phyloP scores from a whole-genome alignment of 2,888 invertebrate species.

The Stomorhina lunata region DNA sequence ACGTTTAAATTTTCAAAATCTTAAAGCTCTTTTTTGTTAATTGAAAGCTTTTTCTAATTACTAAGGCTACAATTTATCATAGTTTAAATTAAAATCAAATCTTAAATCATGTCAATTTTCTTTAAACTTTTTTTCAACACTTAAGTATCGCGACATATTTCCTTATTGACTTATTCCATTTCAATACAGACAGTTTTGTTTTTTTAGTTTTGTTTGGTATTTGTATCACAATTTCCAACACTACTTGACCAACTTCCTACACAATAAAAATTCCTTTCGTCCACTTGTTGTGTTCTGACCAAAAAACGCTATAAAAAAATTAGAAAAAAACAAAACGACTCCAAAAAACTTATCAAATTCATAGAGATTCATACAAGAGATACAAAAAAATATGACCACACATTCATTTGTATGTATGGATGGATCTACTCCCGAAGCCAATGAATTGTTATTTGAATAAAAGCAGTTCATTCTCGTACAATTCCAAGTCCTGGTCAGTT shows the following conservation, averaged over 20 bases:
- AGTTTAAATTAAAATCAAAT: too few relatives aligned
- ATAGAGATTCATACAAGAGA: slow-evolving; percentile 19
- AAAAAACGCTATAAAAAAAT: background rate
- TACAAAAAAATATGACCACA: background rate
- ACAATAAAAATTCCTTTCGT: slow-evolving; percentile 52
- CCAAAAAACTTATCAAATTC: slow-evolving; percentile 34
- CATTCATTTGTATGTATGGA: too few relatives aligned
- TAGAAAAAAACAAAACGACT: background rate
- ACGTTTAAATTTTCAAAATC: too few relatives aligned
- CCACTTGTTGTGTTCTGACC: slow-evolving; percentile 39
- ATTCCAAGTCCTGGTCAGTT: background rate
- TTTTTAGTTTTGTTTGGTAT: slow-evolving; percentile 5
- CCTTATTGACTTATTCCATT: too few relatives aligned
- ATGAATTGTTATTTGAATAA: background rate
- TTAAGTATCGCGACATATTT: too few relatives aligned
- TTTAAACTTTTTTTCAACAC: background rate
- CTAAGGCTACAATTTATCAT: too few relatives aligned
- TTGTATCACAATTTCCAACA: background rate
- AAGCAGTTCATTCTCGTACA: background rate
- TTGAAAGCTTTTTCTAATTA: too few relatives aligned
- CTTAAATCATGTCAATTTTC: too few relatives aligned
- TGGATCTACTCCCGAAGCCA: background rate
- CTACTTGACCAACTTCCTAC: slow-evolving; percentile 60
- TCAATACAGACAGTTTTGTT: too few relatives aligned
- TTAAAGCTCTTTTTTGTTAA: too few relatives aligned